Percentiles rank a stretch among this genome's conserved stretches.
phyloP scores from a whole-genome alignment of 2,888 invertebrate genomes.

The Meghimatium bilineatum region DNA sequence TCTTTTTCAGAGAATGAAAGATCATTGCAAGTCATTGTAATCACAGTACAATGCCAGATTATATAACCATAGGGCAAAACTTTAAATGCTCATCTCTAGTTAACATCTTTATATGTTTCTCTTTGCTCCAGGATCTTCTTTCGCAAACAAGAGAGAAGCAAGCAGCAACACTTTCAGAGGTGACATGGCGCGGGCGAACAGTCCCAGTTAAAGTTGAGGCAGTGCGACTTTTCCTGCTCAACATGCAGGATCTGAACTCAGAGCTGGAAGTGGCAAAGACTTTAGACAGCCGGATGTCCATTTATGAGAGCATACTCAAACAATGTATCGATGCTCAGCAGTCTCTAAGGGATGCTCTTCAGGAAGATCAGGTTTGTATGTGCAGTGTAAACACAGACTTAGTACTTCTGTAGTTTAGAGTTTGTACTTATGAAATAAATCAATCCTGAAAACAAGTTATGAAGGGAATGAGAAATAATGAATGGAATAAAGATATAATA shows the following conservation, averaged over 20 bases:
- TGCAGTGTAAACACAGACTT: background rate
- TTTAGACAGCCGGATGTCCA: conserved; percentile 84
- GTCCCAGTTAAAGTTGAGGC: conserved; percentile 90
- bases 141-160: conserved; percentile 81
- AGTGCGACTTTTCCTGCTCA: conserved; percentile 73
- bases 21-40: too few relatives aligned
- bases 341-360: conserved; percentile 86
- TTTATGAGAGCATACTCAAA: conserved; percentile 93
- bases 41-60: too few relatives aligned
- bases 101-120: background rate
- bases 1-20: too few relatives aligned
- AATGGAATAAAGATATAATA: too few relatives aligned
- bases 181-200: conserved; percentile 91
- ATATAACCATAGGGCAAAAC: too few relatives aligned
- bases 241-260: conserved; percentile 70
- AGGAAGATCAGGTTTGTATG: conserved; percentile 78
- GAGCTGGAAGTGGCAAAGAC: conserved; percentile 73
- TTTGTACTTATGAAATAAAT: too few relatives aligned
- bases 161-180: conserved; percentile 87
- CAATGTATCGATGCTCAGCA: conserved; percentile 96
- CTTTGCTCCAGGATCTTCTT: conserved; percentile 3
- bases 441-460: too few relatives aligned
- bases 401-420: too few relatives aligned
- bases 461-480: too few relatives aligned
- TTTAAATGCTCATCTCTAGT: too few relatives aligned